Base-by-base conservation (phyloP, 2,797 vertebrate genomes). In the Acanthis flammea region DNA sequence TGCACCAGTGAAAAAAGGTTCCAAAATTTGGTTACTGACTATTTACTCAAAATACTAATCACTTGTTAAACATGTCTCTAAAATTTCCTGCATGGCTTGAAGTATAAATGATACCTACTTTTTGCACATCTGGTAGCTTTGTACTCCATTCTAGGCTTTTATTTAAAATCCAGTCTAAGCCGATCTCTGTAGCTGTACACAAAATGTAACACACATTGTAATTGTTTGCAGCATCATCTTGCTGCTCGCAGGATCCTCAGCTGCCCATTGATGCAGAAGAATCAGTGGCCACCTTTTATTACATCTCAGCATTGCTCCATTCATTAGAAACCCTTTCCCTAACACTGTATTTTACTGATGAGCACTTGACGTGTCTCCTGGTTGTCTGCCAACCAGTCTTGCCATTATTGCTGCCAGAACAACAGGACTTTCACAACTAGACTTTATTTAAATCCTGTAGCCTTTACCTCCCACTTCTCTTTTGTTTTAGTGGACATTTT, bases 401-500 rank as follows among this genome's bases (percentile, higher is more conserved):
- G 41, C 18, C 71, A 28, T 76, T 81, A 41, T 28, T 63, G 31
- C 47, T 88, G 74, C 31, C 47, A 41, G 44, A 89, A 82, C 74
- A 91, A 63, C 61, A 80, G 22, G 53, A 87, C 61, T 91, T 87
- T 83, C 85, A 83, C 57, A 39, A 72, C 12, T 31, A 91, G 81
- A 81, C 19, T 77, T 87, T 68, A 67, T 83, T 91, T 83, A 86
- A 93, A 93, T 88, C 50, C 78, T 54, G 27, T 51, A 74, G 86
- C 35, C 84, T 93, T 89, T 79, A 89, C 72, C 81, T 95, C 92
- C 88, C 84, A 77, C 61, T 92, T 93, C 45, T 94, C 90, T 95
- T 94, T 97, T 95, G 95, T 95, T 94, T 96, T 89, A 96, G 81
- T 45, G 88, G 54, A 54, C 41, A 88, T 87, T 95, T 96, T 93